Base-by-base conservation (phyloP, 2,113 vertebrate species). In the Ochotona princeps region DNA sequence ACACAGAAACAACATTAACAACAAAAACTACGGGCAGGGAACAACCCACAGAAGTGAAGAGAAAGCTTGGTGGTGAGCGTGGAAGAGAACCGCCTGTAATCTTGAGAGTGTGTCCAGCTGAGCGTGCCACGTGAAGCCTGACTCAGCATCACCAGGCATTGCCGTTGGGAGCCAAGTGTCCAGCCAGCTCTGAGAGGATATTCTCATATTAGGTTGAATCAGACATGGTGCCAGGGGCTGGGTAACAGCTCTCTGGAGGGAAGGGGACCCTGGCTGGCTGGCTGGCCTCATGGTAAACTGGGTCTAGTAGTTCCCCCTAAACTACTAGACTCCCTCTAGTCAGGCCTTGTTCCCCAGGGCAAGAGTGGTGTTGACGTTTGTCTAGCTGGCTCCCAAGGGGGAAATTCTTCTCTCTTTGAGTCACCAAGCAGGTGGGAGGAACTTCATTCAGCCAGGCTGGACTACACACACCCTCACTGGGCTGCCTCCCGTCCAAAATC, bases 401-500 rank as follows among this genome's bases (percentile, higher is more conserved):
- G 94, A 89, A 95, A 89, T 95, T 97, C 95, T 93, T 70, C 75
- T 32, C 35, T 80, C 66, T 63, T 15, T 81, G 89, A 92, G 91
- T 96, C 95, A 97, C 66, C 54, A 61, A 83, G 28, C 69, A 90
- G 82, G 57, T 30, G 80, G 76, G 30, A 66, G 87, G 94, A 91
- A 93, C 79, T 69, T 87, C 32, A 1, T 61, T 73, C 75, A 92
- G 83, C 78, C 84, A 93, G 83, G 21, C 21, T 12, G 81, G 84
- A 47, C 83, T 54, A 28, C 72, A 28, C 72, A 81, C 26, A 85
- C 1, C 79, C 94, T 95, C 86, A 32, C n/a, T 65, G 32, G 20
- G 57, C 83, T n/a, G 35, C 49, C 30, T 73, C 86, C 57, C 75
- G 87, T 95, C 92, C 90, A 96, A 96, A 97, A 95, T 94, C 96